phyloP scores from a whole-genome alignment of 1,140 invertebrate species.

The Tetragnatha versicolor region DNA sequence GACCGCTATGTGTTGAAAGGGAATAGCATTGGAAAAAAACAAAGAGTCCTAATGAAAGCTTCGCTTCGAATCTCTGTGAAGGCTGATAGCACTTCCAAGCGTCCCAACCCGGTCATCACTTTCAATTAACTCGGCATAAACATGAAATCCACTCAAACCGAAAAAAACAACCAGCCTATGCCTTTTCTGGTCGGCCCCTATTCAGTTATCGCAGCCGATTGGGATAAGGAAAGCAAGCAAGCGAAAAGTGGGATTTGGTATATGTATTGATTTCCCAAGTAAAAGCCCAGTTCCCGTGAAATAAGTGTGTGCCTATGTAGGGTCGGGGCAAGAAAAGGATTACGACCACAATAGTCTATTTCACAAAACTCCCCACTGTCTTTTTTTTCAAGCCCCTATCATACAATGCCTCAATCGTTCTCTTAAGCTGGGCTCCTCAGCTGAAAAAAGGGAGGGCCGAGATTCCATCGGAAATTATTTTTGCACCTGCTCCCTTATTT shows the following conservation, averaged over 20 bases:
- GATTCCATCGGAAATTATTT: conserved; percentile 54
- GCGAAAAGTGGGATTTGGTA: conserved; percentile 50
- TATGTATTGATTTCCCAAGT: conserved; percentile 52
- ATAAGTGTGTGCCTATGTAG: conserved; percentile 48
- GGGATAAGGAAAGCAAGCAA: conserved; percentile 26
- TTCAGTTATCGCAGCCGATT: conserved; percentile 23
- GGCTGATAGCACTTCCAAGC: too few species aligned
- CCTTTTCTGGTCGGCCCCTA: conserved; percentile 19
- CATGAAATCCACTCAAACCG: too few species aligned
- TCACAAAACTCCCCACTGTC: conserved; percentile 3
- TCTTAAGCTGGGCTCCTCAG: conserved; percentile 21
- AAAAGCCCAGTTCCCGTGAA: conserved; percentile 32
- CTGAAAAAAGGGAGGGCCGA: conserved; percentile 51
- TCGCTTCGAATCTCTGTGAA: too few species aligned
- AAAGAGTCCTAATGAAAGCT: too few species aligned
- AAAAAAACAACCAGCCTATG: not conserved
- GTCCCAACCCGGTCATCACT: too few species aligned
- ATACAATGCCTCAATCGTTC: conserved; percentile 41
- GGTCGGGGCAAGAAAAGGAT: conserved; percentile 6
- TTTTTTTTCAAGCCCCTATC: conserved; percentile 24
- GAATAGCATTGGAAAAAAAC: too few species aligned
- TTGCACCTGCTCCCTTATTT: conserved; percentile 49
- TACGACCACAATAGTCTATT: conserved; percentile 54
- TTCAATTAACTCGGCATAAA: too few species aligned
- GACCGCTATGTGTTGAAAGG: too few species aligned